These are phyloP conservation scores for Anarsia innoxiella DNA, from an alignment of 2,888 invertebrate species.

Conservation along the genomic window DNA sequence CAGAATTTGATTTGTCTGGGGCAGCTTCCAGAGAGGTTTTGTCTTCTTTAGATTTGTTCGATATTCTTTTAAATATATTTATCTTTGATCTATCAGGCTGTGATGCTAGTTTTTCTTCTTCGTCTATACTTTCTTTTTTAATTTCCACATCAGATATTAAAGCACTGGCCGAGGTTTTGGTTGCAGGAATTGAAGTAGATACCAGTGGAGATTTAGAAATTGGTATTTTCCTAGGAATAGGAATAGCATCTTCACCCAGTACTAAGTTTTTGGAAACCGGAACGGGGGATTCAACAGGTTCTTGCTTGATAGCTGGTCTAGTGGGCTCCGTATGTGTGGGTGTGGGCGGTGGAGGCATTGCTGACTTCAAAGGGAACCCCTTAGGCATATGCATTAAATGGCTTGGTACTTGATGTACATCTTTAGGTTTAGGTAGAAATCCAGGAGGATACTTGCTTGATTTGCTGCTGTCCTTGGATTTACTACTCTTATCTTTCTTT, in stretches of 20 bases:
- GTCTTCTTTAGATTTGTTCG: slow-evolving; percentile 82
- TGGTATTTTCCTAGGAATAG: slow-evolving; percentile 67
- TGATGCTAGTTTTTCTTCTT: slow-evolving; percentile 78
- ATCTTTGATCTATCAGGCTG: slow-evolving; percentile 90
- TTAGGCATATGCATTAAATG: slow-evolving; percentile 60
- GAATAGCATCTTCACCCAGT: slow-evolving; percentile 55
- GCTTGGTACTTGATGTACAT: slow-evolving; percentile 59
- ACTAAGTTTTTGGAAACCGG: slow-evolving; percentile 30
- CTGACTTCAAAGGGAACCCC: slow-evolving; percentile 32
- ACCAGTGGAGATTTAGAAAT: slow-evolving; percentile 66
- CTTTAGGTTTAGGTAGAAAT: slow-evolving; percentile 53
- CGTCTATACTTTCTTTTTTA: slow-evolving; percentile 69
- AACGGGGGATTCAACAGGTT: slow-evolving; percentile 39
- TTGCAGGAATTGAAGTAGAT: slow-evolving; percentile 48
- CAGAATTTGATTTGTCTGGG: slow-evolving; percentile 55
- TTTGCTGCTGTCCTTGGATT: slow-evolving; percentile 69
- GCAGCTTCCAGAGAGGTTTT: slow-evolving; percentile 60
- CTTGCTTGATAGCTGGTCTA: slow-evolving; percentile 57
- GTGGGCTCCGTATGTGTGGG: slow-evolving; percentile 28
- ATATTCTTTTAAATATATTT: slow-evolving; percentile 91
- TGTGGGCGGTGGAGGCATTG: slow-evolving; percentile 33
- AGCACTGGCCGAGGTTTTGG: slow-evolving; percentile 47
- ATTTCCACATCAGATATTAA: slow-evolving; percentile 54
- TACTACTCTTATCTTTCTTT: slow-evolving; percentile 70
- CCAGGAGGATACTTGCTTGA: slow-evolving; percentile 62